Conservation (phyloP, 2,113 vertebrate genomes). For the Pyxicephalus adspersus region DNA sequence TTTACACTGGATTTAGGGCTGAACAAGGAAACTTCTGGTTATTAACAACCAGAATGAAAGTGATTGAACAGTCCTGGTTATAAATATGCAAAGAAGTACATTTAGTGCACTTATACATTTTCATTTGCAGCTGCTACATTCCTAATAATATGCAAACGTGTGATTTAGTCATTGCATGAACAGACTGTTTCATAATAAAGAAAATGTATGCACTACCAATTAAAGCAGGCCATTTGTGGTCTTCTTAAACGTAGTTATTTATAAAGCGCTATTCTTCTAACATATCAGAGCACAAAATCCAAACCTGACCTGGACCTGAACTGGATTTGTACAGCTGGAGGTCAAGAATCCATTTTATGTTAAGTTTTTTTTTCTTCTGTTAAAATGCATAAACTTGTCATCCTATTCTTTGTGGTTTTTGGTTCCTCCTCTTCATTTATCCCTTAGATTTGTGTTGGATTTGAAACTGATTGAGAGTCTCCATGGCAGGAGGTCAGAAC, state of each 20-base stretch:
- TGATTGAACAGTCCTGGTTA: too few species aligned
- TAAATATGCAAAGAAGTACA: background rate
- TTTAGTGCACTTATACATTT: background rate
- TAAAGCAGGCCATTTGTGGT: background rate
- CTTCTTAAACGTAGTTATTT: conserved; percentile 19
- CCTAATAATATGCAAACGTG: background rate
- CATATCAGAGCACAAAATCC: conserved; percentile 20
- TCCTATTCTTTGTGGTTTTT: conserved; percentile 38
- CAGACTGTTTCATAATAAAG: background rate
- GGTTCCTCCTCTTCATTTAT: conserved; percentile 36
- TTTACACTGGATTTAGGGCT: too few species aligned
- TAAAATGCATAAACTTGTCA: conserved; percentile 45
- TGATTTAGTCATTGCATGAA: too few species aligned
- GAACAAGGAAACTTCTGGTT: too few species aligned
- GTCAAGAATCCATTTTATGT: conserved; percentile 42
- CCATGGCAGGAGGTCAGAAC: conserved; percentile 29
- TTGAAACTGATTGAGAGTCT: conserved; percentile 37
- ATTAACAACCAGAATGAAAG: too few species aligned
- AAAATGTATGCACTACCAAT: conserved; percentile 18
- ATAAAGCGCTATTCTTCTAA: conserved; percentile 34
- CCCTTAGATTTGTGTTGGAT: conserved; percentile 45
- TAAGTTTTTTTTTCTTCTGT: conserved; percentile 15
- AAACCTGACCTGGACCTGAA: conserved; percentile 50
- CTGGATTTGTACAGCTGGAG: conserved; percentile 31
- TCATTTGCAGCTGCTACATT: background rate